Evolutionary conservation across 23 tunicate species (phyloP).

Genomic region (Ascidia mentula): DNA sequence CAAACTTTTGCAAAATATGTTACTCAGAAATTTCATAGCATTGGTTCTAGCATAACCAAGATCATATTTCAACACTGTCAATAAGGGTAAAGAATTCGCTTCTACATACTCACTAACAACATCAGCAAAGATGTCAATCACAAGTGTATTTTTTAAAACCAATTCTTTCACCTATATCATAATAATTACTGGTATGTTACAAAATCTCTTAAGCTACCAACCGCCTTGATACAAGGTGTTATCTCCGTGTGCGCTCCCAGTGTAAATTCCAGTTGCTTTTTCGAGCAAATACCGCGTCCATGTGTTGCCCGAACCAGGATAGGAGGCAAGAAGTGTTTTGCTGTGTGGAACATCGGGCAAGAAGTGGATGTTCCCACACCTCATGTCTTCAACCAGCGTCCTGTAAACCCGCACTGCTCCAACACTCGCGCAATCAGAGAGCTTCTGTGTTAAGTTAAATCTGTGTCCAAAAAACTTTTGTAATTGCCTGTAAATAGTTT

Average conservation of each 20-base stretch:
- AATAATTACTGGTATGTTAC: no score
- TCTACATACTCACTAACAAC: no score
- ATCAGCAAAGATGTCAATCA: no score
- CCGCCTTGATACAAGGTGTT: not conserved
- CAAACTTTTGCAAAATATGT: no score
- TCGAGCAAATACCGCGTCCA: conserved; percentile 8
- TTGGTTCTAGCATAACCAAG: no score
- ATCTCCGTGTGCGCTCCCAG: not conserved
- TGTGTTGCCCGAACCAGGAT: conserved; percentile 14
- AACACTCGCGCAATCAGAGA: not conserved
- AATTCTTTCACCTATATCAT: no score
- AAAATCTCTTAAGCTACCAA: not conserved
- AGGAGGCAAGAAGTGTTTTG: not conserved
- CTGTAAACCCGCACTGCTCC: not conserved
- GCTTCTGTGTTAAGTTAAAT: not conserved
- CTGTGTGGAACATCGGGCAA: not conserved
- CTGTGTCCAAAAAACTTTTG: not conserved
- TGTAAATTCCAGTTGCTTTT: conserved; percentile 10
- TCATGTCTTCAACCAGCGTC: not conserved
- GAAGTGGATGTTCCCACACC: not conserved
- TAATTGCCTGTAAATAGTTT: no score
- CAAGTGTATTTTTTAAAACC: no score
- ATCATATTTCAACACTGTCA: no score
- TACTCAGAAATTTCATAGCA: no score
- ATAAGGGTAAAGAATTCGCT: no score